Evolutionary conservation across 2,797 vertebrate species (phyloP).

Genomic region (Synaphobranchus kaupii): DNA sequence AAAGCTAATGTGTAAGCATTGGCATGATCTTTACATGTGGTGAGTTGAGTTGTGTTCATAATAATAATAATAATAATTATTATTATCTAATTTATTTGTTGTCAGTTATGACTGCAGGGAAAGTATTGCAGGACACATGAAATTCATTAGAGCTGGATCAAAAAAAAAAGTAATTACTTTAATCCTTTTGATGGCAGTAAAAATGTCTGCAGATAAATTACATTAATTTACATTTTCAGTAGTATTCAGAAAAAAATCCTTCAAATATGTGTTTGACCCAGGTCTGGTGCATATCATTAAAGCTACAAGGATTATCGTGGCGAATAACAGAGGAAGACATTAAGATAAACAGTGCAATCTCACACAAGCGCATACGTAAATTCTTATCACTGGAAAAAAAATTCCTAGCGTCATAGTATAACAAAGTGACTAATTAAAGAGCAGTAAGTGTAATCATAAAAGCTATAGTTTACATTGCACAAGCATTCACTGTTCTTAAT

Average conservation of each 20-base stretch:
- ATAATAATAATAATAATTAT: not conserved
- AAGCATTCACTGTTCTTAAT: not conserved
- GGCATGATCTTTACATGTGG: not conserved
- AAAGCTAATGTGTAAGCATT: not conserved
- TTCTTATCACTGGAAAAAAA: not conserved
- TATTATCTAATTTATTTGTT: not conserved
- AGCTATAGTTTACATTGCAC: not conserved
- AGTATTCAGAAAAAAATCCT: not conserved
- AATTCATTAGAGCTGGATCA: not conserved
- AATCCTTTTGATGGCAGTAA: not conserved
- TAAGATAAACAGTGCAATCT: not conserved
- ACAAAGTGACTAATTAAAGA: not conserved
- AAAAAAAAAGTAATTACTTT: not conserved
- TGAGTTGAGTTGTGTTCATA: not conserved
- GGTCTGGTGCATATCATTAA: not conserved
- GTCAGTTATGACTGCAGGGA: not conserved
- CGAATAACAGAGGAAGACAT: not conserved
- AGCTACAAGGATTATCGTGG: not conserved
- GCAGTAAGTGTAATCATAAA: not conserved
- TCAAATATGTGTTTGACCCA: not conserved
- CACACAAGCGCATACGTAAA: not conserved
- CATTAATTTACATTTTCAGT: not conserved
- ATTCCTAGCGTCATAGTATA: not conserved
- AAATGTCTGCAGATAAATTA: not conserved
- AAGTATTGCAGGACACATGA: not conserved